A percentile compares a stretch with the other conserved stretches of the same genome.
phyloP scores from a whole-genome alignment of 2,113 vertebrate species.

The Alaudala cheleensis region DNA sequence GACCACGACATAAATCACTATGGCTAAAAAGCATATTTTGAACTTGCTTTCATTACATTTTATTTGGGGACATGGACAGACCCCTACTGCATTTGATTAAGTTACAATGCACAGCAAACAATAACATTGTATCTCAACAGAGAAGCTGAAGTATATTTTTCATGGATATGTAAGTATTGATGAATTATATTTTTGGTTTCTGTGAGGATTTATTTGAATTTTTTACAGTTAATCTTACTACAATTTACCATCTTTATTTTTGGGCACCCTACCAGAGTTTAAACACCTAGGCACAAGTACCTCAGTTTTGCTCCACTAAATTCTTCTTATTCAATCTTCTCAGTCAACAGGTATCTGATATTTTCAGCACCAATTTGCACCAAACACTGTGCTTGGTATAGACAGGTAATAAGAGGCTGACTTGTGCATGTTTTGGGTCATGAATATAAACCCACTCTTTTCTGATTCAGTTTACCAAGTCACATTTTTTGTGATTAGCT shows the following conservation, averaged over 20 bases:
- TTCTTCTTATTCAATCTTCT: background rate
- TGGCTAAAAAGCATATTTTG: background rate
- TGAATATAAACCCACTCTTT: background rate
- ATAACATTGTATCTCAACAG: background rate
- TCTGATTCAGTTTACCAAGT: background rate
- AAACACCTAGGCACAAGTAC: background rate
- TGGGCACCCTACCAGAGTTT: background rate
- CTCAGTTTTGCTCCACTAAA: background rate
- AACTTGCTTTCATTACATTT: background rate
- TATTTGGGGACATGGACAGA: background rate
- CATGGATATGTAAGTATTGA: fast-evolving
- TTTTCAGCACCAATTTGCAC: background rate
- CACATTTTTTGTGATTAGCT: background rate
- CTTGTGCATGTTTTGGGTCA: background rate
- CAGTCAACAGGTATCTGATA: background rate
- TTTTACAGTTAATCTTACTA: background rate
- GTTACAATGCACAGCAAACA: background rate
- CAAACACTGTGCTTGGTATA: background rate
- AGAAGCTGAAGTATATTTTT: background rate
- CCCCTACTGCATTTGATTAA: background rate
- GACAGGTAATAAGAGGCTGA: background rate
- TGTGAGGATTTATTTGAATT: background rate
- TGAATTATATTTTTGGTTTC: background rate
- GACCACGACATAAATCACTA: background rate
- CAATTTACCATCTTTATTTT: background rate